Conservation (phyloP, 1,140 invertebrate genomes). For the Atta cephalotes region DNA sequence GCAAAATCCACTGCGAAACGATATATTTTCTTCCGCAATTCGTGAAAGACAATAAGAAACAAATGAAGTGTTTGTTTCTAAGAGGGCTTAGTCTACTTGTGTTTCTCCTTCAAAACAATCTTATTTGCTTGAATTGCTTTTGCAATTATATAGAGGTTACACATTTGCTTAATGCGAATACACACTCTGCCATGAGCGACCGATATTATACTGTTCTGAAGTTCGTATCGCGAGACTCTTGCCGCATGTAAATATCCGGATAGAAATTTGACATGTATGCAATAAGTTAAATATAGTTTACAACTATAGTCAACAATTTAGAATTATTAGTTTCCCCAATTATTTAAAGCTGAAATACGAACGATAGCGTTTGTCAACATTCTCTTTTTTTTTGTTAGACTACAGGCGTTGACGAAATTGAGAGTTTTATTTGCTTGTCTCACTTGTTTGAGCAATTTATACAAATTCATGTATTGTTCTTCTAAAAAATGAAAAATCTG, state of each 20-base stretch:
- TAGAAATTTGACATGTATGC: constrained; percentile 3
- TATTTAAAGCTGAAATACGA: neutral
- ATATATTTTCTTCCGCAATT: neutral
- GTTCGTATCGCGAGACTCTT: neutral
- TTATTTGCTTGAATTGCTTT: constrained; percentile 19
- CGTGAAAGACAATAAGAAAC: neutral
- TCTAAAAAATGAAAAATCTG: neutral
- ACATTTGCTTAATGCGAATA: constrained; percentile 39
- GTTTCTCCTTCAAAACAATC: neutral
- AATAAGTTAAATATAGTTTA: neutral
- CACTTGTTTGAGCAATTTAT: neutral
- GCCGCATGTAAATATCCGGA: neutral
- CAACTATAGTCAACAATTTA: neutral
- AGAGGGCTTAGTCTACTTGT: neutral
- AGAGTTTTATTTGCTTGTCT: neutral
- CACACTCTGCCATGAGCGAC: neutral
- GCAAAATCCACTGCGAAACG: neutral
- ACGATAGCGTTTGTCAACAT: neutral
- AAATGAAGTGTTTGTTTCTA: constrained; percentile 15
- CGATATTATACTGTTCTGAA: constrained; percentile 24
- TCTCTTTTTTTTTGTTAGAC: neutral
- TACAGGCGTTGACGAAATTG: too few relatives aligned
- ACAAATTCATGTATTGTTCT: neutral
- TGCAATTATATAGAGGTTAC: neutral
- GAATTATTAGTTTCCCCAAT: neutral